phyloP scores from a whole-genome alignment of 2,888 invertebrate species.

The Acleris literana region DNA sequence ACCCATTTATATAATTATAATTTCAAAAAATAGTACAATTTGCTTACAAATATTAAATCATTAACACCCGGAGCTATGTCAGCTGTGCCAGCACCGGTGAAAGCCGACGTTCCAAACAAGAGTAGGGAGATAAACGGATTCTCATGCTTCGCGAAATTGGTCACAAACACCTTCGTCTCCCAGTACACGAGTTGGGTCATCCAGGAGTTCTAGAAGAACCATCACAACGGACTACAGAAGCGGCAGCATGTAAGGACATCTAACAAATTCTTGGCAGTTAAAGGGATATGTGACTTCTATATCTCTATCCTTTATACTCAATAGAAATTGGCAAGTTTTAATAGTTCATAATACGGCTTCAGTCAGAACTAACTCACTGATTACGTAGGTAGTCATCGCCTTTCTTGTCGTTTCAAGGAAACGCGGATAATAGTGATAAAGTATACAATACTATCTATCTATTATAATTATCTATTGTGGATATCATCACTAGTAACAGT shows the following conservation, averaged over 20 bases:
- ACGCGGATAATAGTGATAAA: too few relatives aligned
- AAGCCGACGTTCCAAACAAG: conserved; percentile 66
- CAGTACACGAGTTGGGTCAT: conserved; percentile 68
- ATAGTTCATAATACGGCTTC: too few relatives aligned
- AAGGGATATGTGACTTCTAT: not conserved
- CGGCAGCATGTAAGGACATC: too few relatives aligned
- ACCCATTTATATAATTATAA: too few relatives aligned
- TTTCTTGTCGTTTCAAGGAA: too few relatives aligned
- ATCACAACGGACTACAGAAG: not conserved
- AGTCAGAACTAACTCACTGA: too few relatives aligned
- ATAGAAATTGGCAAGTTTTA: too few relatives aligned
- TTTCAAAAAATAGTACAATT: not conserved
- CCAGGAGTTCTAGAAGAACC: conserved; percentile 63
- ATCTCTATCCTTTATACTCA: too few relatives aligned
- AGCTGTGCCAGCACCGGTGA: conserved; percentile 63
- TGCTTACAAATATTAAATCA: conserved; percentile 61
- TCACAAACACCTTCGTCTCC: conserved; percentile 73
- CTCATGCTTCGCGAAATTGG: conserved; percentile 67
- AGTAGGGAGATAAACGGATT: conserved; percentile 57
- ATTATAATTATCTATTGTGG: too few relatives aligned
- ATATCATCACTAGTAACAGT: too few relatives aligned
- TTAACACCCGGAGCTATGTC: conserved; percentile 60
- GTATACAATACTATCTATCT: too few relatives aligned
- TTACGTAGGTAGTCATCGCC: too few relatives aligned
- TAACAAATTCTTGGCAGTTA: not conserved